phyloP scores from a whole-genome alignment of 1,140 invertebrate genomes.

The Leptonema lineaticorne region DNA sequence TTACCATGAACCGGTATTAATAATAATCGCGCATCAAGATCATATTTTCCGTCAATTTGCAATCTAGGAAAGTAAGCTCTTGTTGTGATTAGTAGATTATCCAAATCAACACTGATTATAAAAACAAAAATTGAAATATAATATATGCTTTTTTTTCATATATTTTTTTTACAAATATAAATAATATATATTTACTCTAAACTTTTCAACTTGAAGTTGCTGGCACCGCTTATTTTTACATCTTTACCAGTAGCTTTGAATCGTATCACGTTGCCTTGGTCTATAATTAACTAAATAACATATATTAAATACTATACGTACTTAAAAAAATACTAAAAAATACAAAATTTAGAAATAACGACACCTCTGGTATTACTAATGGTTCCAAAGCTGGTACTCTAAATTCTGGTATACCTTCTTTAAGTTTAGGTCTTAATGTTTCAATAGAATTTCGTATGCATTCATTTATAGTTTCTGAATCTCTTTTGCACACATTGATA shows the following conservation, averaged over 20 bases:
- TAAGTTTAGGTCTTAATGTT: slow-evolving; percentile 54
- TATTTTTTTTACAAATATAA: background rate
- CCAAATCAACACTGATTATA: slow-evolving; percentile 55
- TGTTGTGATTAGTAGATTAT: slow-evolving; percentile 52
- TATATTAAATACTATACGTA: background rate
- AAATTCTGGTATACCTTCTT: slow-evolving; percentile 63
- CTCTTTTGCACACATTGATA: slow-evolving; percentile 64
- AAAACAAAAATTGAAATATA: slow-evolving; percentile 2
- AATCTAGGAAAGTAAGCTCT: slow-evolving; percentile 53
- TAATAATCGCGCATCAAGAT: slow-evolving; percentile 59
- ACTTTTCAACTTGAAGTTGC: slow-evolving; percentile 54
- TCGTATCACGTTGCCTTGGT: slow-evolving; percentile 47
- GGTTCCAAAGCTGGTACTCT: slow-evolving; percentile 64
- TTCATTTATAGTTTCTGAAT: slow-evolving; percentile 59
- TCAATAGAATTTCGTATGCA: slow-evolving; percentile 62
- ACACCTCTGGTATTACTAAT: slow-evolving; percentile 55
- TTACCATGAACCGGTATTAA: slow-evolving; percentile 63
- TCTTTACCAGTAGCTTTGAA: slow-evolving; percentile 55
- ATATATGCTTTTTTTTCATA: slow-evolving; percentile 4
- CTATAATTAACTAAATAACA: slow-evolving; percentile 47
- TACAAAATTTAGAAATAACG: background rate
- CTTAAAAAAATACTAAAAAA: background rate
- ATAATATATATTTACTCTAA: slow-evolving; percentile 48
- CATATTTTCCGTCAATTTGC: slow-evolving; percentile 58
- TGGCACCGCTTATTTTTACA: slow-evolving; percentile 55